phyloP scores from a whole-genome alignment of 1,140 invertebrate genomes.

The Hyphantria cunea region DNA sequence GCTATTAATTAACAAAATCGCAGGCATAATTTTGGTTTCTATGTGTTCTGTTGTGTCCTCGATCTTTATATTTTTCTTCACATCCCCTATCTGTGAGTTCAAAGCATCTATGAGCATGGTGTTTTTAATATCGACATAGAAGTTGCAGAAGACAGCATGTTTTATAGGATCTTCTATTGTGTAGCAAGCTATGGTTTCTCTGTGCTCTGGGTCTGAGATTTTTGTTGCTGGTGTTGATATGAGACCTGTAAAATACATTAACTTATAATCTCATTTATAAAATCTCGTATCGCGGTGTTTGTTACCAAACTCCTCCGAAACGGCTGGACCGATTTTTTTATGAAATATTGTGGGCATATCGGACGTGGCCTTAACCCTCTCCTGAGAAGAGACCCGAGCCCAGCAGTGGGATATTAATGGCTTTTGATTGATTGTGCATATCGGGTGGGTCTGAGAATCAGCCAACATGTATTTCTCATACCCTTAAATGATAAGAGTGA shows the following conservation, averaged over 20 bases:
- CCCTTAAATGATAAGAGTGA: no score
- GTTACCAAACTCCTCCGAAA: no score
- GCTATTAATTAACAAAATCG: constrained; percentile 90
- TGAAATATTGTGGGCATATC: no score
- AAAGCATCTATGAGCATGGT: constrained; percentile 80
- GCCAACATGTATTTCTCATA: no score
- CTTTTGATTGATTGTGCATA: no score
- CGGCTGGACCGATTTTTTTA: no score
- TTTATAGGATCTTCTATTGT: constrained; percentile 91
- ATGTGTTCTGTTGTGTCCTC: constrained; percentile 76
- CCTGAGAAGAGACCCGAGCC: no score
- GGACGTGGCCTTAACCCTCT: no score
- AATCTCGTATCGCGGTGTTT: no score
- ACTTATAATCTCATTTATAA: not conserved
- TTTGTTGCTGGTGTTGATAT: constrained; percentile 75
- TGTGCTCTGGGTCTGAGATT: constrained; percentile 69
- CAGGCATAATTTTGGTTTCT: constrained; percentile 63
- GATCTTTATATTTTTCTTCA: constrained; percentile 74
- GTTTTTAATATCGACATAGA: constrained; percentile 83
- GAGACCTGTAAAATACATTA: constrained; percentile 54
- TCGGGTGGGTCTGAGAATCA: no score
- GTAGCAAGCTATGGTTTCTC: constrained; percentile 86
- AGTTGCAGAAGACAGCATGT: constrained; percentile 91
- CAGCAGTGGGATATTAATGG: no score
- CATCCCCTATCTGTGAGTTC: constrained; percentile 73